phyloP scores from a whole-genome alignment of 2,797 vertebrate genomes.

The Falco peregrinus region DNA sequence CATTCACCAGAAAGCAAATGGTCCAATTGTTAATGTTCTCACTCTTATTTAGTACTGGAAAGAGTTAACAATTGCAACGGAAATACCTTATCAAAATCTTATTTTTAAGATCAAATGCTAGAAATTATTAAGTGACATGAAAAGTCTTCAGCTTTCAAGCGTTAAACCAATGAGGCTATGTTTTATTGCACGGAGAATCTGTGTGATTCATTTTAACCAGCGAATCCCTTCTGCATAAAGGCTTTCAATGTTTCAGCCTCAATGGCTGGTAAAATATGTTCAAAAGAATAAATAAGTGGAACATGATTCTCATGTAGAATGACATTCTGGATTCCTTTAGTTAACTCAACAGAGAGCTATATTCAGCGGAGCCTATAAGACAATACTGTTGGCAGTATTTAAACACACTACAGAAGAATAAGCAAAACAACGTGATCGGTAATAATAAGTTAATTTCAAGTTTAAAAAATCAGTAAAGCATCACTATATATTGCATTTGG shows the following conservation, averaged over 20 bases:
- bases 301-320: conserved; percentile 61
- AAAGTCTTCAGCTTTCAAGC: conserved; percentile 47
- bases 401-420: conserved; percentile 17
- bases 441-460: conserved; percentile 74
- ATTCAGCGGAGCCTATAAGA: conserved; percentile 43
- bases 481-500: conserved; percentile 38
- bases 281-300: conserved; percentile 73
- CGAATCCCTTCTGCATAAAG: conserved; percentile 57
- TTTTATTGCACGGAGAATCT: conserved; percentile 51
- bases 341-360: conserved; percentile 53
- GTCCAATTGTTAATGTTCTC: background rate
- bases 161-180: conserved; percentile 43
- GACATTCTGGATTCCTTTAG: conserved; percentile 52
- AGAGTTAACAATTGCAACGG: background rate
- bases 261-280: conserved; percentile 67
- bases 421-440: conserved; percentile 41
- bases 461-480: conserved; percentile 65
- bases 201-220: conserved; percentile 51
- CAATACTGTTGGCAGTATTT: conserved; percentile 46
- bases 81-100: conserved; percentile 36
- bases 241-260: conserved; percentile 65
- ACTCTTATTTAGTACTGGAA: conserved; percentile 17
- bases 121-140: conserved; percentile 65
- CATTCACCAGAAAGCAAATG: conserved; percentile 21
- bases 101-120: conserved; percentile 47